Percentiles rank a stretch among this genome's conserved stretches.
phyloP scores from a whole-genome alignment of 2,888 invertebrate species.

The Drosophila testacea region DNA sequence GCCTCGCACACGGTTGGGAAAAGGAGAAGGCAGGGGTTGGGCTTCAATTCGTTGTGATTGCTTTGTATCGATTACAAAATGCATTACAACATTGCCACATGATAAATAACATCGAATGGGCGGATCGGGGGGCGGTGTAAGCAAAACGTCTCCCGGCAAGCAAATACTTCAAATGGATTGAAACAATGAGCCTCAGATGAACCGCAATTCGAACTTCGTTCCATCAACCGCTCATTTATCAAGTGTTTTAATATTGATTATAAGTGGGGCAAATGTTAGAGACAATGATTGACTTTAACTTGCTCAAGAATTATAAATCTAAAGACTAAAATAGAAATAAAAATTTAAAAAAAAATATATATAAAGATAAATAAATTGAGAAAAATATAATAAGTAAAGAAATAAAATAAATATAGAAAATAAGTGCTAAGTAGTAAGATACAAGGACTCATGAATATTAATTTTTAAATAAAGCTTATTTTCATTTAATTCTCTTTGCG shows the following conservation, averaged over 20 bases:
- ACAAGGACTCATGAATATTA: too few species aligned
- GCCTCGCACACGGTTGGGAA: slow-evolving; percentile 44
- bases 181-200: slow-evolving; percentile 32
- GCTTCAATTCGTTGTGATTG: slow-evolving; percentile 74
- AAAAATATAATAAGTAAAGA: neutral
- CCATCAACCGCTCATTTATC: slow-evolving; percentile 19
- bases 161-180: slow-evolving; percentile 44
- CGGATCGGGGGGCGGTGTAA: slow-evolving; percentile 8
- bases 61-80: slow-evolving; percentile 83
- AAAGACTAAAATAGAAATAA: too few species aligned
- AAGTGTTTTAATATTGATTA: slow-evolving; percentile 22
- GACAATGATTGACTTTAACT: neutral
- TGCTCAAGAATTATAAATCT: too few species aligned
- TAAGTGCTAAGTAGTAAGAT: too few species aligned
- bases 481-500: too few species aligned
- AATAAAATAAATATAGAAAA: neutral
- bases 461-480: too few species aligned
- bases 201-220: slow-evolving; percentile 8
- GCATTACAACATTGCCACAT: slow-evolving; percentile 79
- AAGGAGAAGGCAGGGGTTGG: slow-evolving; percentile 6
- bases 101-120: slow-evolving; percentile 74
- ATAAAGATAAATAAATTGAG: neutral
- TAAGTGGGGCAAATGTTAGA: neutral
- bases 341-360: too few species aligned
- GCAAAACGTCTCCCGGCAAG: slow-evolving; percentile 1